phyloP scores from a whole-genome alignment of 2,113 vertebrate genomes.

The Sminthopsis crassicaudata region DNA sequence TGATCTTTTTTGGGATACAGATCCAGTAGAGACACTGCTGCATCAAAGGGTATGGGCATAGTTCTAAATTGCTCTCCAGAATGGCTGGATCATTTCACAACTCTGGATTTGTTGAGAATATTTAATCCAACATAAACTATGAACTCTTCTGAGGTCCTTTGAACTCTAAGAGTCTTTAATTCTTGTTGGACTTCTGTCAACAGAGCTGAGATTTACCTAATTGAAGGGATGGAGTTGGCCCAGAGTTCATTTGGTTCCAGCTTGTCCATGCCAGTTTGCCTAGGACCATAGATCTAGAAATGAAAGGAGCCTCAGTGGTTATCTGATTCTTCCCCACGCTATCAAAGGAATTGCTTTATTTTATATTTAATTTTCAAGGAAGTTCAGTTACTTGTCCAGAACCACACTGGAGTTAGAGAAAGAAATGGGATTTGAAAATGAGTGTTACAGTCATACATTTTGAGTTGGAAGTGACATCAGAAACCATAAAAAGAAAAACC shows the following conservation, averaged over 20 bases:
- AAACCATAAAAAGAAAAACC: not conserved
- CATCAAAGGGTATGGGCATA: too few species aligned
- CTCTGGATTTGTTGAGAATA: not conserved
- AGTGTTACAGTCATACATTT: not conserved
- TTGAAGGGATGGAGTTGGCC: not conserved
- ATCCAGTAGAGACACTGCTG: too few species aligned
- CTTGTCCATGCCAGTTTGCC: not conserved
- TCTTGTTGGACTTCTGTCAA: not conserved
- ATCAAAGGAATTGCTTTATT: not conserved
- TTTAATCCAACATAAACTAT: not conserved
- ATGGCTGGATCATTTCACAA: too few species aligned
- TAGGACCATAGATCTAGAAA: not conserved
- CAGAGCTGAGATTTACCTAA: not conserved
- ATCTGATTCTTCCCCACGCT: not conserved
- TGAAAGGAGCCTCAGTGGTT: not conserved
- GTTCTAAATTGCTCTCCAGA: too few species aligned
- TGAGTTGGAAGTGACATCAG: not conserved
- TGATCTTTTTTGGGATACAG: too few species aligned
- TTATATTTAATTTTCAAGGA: not conserved
- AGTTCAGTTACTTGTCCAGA: not conserved
- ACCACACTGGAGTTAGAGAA: not conserved
- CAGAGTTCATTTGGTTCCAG: not conserved
- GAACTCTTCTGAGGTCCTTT: not conserved
- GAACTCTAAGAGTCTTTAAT: not conserved
- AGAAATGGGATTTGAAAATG: not conserved